Evolutionary conservation across 1,140 invertebrate genomes (phyloP), one percentile per base, ranked within the genome.

Genomic region (Eumaeus atala): DNA sequence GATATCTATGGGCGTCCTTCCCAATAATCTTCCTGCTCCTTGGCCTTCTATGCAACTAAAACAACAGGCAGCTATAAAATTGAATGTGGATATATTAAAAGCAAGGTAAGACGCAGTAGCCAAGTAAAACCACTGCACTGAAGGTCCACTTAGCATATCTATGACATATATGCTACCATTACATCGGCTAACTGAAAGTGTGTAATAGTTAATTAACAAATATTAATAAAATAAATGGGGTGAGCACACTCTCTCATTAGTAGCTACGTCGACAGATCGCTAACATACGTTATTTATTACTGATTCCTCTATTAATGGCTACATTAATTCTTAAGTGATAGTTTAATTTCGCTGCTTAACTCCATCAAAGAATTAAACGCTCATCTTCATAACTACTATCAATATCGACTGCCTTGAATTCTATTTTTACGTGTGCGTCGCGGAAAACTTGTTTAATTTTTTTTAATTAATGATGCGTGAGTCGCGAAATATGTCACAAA

Each of bases 241-340:
- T 14, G 38, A 14, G 38, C 14, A 14, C 38, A n/a, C n/a, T 12
- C 2, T 40, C 38, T 3, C n/a, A 12, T 40, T 40, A 12, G 38
- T 12, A 40, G 14, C 8, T 12, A 3, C 21, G 21, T 28, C 21
- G 2, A 14, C 38, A 40, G 38, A 40, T n/a, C 5, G 38, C 38
- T 40, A 12, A 40, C 38, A 40, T 40, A 40, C 38, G 38, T 40
- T 40, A 40, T 40, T 40, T 40, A 40, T 40, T n/a, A 14, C 38
- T 40, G 8, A 40, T 40, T 40, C n/a, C n/a, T 14, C 14, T 40
- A 40, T 40, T 40, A 40, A 40, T 40, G 38, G 38, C 38, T n/a
- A 40, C 38, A 40, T 40, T 14, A 40, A 40, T 12, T 40, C 14
- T 16, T 7, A 40, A 40, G 38, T 40, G 38, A 40, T 40, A 11